These are phyloP conservation scores for Shargacucullia verbasci DNA, from an alignment of 2,888 invertebrate genomes.

Conservation along the genomic window DNA sequence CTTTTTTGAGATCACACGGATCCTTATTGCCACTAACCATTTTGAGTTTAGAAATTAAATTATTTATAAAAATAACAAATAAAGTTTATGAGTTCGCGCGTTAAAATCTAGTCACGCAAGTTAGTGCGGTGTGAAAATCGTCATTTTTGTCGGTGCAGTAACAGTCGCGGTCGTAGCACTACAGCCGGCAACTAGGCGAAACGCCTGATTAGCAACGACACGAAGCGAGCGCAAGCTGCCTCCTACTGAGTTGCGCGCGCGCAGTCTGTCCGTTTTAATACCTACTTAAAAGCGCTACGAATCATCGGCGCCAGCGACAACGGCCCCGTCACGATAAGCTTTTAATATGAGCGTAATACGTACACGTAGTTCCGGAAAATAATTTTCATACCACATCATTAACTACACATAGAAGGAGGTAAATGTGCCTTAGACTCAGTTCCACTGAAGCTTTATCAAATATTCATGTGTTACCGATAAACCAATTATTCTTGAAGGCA, in stretches of 20 bases:
- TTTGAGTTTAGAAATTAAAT: conserved; percentile 59
- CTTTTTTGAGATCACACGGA: conserved; percentile 79
- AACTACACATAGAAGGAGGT: neutral
- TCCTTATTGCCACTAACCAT: conserved; percentile 87
- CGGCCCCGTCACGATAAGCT: conserved; percentile 34
- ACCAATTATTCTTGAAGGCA: conserved; percentile 1
- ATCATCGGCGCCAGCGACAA: conserved; percentile 32
- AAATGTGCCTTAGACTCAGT: conserved; percentile 13
- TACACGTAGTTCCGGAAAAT: conserved; percentile 41
- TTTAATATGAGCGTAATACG: conserved; percentile 27
- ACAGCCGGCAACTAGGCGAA: conserved; percentile 73
- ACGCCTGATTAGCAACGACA: conserved; percentile 74
- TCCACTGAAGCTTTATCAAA: conserved; percentile 28
- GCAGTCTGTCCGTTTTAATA: conserved; percentile 52
- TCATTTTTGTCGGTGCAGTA: conserved; percentile 68
- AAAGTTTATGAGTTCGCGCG: conserved; percentile 51
- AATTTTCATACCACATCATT: conserved; percentile 34
- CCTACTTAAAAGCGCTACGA: conserved; percentile 49
- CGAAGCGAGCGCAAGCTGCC: conserved; percentile 76
- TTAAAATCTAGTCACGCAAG: conserved; percentile 54
- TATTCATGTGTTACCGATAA: conserved; percentile 39
- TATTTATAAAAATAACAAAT: conserved; percentile 27
- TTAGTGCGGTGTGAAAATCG: conserved; percentile 66
- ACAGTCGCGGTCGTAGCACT: conserved; percentile 66
- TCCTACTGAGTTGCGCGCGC: conserved; percentile 81